Conservation (phyloP, 2,797 vertebrate genomes). For the Diglossa cyanea region DNA sequence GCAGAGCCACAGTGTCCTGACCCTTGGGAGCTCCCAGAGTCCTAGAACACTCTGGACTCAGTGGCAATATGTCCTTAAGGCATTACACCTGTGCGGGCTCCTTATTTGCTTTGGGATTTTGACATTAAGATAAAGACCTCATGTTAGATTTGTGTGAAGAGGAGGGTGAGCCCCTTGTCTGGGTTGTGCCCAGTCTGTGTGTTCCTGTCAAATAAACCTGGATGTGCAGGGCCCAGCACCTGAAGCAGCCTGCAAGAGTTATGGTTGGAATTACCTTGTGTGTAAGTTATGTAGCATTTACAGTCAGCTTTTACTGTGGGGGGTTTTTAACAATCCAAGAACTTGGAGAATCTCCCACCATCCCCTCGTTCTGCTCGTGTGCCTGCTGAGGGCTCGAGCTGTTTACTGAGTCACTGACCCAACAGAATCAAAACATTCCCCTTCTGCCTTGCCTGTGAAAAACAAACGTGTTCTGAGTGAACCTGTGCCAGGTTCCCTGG, state of each 20-base stretch:
- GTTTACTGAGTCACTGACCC: background rate
- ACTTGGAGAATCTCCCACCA: accelerated
- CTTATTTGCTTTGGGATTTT: background rate
- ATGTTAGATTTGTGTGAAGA: background rate
- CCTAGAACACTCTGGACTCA: background rate
- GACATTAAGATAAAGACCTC: background rate
- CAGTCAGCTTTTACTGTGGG: background rate
- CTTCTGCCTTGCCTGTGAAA: background rate
- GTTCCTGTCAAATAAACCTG: background rate
- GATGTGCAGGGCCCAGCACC: background rate
- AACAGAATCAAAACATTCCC: background rate
- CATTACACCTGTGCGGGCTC: background rate
- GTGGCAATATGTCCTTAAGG: background rate
- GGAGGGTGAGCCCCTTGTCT: accelerated
- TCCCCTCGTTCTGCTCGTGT: background rate
- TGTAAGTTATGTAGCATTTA: background rate
- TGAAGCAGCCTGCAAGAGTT: background rate
- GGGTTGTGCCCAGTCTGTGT: background rate
- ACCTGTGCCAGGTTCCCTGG: background rate
- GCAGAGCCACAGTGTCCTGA: background rate
- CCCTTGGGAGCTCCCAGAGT: background rate
- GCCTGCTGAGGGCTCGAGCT: background rate
- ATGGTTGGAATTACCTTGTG: accelerated
- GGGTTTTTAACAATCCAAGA: background rate
- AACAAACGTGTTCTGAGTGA: background rate